Conservation (phyloP, 2,888 invertebrate species). For the Chydorus sphaericus region DNA sequence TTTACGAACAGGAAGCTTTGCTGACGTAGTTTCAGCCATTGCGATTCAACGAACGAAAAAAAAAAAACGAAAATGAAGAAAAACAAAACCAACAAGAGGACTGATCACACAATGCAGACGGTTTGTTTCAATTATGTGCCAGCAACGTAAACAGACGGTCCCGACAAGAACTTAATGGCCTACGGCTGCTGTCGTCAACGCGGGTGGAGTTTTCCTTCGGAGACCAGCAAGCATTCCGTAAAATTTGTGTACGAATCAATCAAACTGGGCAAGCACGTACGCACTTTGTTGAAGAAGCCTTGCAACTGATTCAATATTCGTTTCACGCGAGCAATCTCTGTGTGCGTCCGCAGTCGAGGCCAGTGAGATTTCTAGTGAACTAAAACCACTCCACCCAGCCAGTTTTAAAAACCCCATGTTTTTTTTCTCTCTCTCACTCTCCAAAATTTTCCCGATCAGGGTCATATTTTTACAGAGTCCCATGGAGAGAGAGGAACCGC, state of each 20-base stretch:
- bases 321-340: neutral
- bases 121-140: too few species aligned
- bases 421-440: too few species aligned
- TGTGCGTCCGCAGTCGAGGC: neutral
- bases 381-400: too few species aligned
- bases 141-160: too few species aligned
- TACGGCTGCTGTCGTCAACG: neutral
- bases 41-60: neutral
- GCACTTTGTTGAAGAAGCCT: neutral
- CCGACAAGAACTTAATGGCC: neutral
- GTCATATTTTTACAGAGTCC: too few species aligned
- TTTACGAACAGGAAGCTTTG: neutral
- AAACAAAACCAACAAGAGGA: neutral
- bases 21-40: conserved; percentile 4
- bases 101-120: too few species aligned
- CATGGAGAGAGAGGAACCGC: too few species aligned
- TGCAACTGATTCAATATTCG: too few species aligned
- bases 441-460: too few species aligned
- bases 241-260: neutral
- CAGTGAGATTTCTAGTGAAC: neutral
- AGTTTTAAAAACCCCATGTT: too few species aligned
- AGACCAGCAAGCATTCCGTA: neutral
- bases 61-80: neutral
- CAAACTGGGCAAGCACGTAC: neutral
- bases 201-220: neutral